These are phyloP conservation scores for Pterobdella sp. DNA, from an alignment of 2,888 invertebrate species.

Conservation along the genomic window DNA sequence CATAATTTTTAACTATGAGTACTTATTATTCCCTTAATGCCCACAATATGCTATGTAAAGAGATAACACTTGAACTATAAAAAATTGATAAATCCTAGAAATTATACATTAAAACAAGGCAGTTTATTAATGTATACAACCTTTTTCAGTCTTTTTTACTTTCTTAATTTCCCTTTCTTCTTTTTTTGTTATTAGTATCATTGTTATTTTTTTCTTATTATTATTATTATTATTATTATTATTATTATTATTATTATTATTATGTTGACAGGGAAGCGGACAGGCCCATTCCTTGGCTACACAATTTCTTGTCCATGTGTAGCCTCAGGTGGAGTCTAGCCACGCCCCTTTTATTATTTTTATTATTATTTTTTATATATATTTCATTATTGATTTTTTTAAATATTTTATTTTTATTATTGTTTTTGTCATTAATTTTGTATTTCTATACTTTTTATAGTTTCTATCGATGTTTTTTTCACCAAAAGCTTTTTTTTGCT, in stretches of 20 bases:
- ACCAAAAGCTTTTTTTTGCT: neutral
- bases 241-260: neutral
- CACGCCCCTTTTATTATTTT: neutral
- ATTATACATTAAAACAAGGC: no score
- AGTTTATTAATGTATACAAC: no score
- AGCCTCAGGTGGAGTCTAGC: conserved; percentile 25
- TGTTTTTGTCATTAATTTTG: neutral
- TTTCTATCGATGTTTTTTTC: neutral
- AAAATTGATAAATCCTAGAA: no score
- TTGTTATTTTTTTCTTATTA: neutral
- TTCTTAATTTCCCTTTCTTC: no score
- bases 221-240: neutral
- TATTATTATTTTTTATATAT: neutral
- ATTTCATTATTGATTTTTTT: neutral
- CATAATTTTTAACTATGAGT: no score
- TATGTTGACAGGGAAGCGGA: neutral
- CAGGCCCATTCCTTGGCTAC: conserved; percentile 29
- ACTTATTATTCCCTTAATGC: no score
- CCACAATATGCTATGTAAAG: no score
- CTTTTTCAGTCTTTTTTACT: no score
- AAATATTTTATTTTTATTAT: neutral
- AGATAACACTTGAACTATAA: no score
- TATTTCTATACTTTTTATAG: neutral
- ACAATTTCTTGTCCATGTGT: conserved; percentile 23
- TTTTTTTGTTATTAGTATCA: no score